A percentile compares a stretch with the other conserved stretches of the same genome.
Conservation (phyloP, 2,888 invertebrate species). For the Spilarctia lutea region DNA sequence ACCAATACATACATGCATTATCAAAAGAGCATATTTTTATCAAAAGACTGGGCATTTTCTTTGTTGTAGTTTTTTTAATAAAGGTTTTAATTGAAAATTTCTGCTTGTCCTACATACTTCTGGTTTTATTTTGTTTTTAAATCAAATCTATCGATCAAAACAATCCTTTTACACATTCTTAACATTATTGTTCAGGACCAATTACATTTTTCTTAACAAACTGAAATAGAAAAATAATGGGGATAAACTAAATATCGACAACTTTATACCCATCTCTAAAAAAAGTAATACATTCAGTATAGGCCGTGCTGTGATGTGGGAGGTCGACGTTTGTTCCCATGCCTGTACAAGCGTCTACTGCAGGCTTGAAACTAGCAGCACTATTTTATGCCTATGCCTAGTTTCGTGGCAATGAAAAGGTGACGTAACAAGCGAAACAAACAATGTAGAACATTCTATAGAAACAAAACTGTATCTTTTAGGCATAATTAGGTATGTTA, state of each 20-base stretch:
- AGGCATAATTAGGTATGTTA: not conserved
- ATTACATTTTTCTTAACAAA: not conserved
- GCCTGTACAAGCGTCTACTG: conserved; percentile 31
- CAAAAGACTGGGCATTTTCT: no score
- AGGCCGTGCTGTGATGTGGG: conserved; percentile 15
- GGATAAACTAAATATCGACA: not conserved
- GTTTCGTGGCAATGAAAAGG: conserved; percentile 30
- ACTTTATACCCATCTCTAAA: conserved; percentile 6
- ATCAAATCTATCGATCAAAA: not conserved
- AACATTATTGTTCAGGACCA: not conserved
- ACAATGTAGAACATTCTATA: conserved; percentile 5
- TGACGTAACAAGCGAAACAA: conserved; percentile 18
- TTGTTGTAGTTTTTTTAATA: no score
- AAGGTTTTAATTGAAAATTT: no score
- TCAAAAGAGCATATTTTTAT: no score
- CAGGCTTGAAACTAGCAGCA: conserved; percentile 43
- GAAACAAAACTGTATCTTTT: not conserved
- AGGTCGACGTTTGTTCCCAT: conserved; percentile 32
- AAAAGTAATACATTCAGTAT: not conserved
- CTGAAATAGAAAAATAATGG: not conserved
- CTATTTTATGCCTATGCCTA: conserved; percentile 34
- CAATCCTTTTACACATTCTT: not conserved
- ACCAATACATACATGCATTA: no score
- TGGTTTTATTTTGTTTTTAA: not conserved
- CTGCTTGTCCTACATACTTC: no score